phyloP scores from a whole-genome alignment of 2,888 invertebrate species.

The Calameuta idolon region DNA sequence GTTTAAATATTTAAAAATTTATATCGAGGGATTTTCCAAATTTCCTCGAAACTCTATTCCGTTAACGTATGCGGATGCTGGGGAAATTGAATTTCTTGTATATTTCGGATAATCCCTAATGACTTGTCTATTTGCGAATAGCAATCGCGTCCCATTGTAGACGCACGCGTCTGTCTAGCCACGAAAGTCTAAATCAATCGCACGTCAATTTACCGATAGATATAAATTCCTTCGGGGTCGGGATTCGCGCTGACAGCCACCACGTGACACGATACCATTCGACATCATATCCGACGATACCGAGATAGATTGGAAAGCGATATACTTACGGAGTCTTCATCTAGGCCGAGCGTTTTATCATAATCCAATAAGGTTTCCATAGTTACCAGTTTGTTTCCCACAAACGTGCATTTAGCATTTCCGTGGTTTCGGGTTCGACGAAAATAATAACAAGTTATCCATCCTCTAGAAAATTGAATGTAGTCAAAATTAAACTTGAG shows the following conservation, averaged over 20 bases:
- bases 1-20: background rate
- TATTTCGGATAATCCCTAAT: background rate
- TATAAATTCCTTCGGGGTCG: conserved; percentile 24
- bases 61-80: background rate
- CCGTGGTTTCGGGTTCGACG: conserved; percentile 22
- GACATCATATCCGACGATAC: background rate
- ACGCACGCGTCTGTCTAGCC: conserved; percentile 1
- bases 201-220: conserved; percentile 30
- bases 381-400: conserved; percentile 35
- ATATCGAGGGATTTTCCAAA: background rate
- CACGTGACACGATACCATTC: background rate
- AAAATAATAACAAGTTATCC: background rate
- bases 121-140: background rate
- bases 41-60: background rate
- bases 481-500: background rate
- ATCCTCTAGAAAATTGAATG: background rate
- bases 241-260: conserved; percentile 7
- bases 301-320: background rate
- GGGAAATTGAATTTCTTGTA: background rate
- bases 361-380: conserved; percentile 20
- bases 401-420: conserved; percentile 40
- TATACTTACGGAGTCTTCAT: background rate
- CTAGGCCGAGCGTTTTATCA: conserved; percentile 27
- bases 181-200: conserved; percentile 32
- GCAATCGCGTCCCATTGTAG: background rate